Evolutionary conservation across 2,797 vertebrate species (phyloP), one percentile per base, ranked within the genome.

Genomic region (Pangasius macronema): DNA sequence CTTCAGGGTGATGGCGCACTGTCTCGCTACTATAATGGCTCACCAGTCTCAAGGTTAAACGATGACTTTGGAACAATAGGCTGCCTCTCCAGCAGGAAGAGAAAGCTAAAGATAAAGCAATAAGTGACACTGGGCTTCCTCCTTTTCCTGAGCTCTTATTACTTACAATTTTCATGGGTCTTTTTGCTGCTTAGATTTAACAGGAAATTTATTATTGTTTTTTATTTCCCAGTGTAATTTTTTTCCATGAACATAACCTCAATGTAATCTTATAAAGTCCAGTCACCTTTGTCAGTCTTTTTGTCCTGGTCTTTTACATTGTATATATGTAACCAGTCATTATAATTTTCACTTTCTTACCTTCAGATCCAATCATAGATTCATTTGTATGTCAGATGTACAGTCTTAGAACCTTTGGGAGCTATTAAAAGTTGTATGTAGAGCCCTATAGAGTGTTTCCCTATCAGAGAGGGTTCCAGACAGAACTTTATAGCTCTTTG

Each of bases 21-120:
- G 79, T 81, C 39, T 65, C n/a, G 16, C 39, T 33, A 92, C 53
- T 91, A 90, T 85, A 93, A 93, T 3, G 91, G 90, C 33, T 80
- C 89, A 0, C 27, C 22, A 14, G 82, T 72, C 5, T 86, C 87
- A 68, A 80, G 46, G 59, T 80, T 55, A 27, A 89, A 89, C 13
- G 75, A 86, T n/a, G 87, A 93, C 67, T 30, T 76, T 65, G 84
- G 90, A 24, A 89, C 82, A 57, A 89, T 90, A 9, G 91, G 93
- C 63, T 94, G 93, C 72, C 72, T 95, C 81, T 93, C 86, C 16
- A 91, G 75, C 65, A 94, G 91, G 89, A 95, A 92, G 88, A 94
- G 91, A 89, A 93, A 89, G 68, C 93, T 88, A 36, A 94, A 93
- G 89, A 93, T 91, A 1, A 92, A 93, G 84, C 93, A 93, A 88